Percentiles rank a stretch among this genome's conserved stretches.
These are phyloP conservation scores for Morelia viridis DNA, from an alignment of 2,797 vertebrate genomes.

Conservation along the genomic window DNA sequence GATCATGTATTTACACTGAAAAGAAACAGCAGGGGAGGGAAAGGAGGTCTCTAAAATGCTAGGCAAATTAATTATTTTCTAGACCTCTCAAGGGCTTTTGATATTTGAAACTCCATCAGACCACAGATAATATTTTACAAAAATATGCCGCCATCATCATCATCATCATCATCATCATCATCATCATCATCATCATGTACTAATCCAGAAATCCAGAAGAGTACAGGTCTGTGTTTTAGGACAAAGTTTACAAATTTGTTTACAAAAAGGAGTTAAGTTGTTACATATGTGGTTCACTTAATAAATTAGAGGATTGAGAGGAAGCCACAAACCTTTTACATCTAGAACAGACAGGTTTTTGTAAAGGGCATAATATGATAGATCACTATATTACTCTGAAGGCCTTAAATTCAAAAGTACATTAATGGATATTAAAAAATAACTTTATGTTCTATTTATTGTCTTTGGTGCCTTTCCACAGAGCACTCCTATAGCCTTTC, in stretches of 20 bases:
- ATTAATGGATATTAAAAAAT: not conserved
- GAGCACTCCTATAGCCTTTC: not conserved
- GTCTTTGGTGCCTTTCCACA: not conserved
- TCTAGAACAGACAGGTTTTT: not conserved
- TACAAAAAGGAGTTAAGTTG: not conserved
- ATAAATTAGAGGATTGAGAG: not conserved
- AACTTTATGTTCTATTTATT: not conserved
- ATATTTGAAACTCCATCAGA: not conserved
- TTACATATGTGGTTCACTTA: not conserved
- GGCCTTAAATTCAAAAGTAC: not conserved
- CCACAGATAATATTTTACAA: not conserved
- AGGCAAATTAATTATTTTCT: not conserved
- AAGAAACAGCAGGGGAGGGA: not conserved
- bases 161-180: too few species aligned
- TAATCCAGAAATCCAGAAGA: not conserved
- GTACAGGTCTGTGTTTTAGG: not conserved
- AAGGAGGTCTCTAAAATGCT: not conserved
- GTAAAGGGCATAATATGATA: not conserved
- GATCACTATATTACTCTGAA: not conserved
- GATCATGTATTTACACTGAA: not conserved
- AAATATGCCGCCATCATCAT: not conserved
- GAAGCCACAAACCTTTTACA: not conserved
- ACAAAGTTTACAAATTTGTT: too few species aligned
- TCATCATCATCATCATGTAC: not conserved
- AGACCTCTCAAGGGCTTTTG: not conserved